Percentiles rank a stretch among this genome's conserved stretches.
These are phyloP conservation scores for Bombylius major DNA, from an alignment of 2,888 invertebrate species.

Conservation along the genomic window DNA sequence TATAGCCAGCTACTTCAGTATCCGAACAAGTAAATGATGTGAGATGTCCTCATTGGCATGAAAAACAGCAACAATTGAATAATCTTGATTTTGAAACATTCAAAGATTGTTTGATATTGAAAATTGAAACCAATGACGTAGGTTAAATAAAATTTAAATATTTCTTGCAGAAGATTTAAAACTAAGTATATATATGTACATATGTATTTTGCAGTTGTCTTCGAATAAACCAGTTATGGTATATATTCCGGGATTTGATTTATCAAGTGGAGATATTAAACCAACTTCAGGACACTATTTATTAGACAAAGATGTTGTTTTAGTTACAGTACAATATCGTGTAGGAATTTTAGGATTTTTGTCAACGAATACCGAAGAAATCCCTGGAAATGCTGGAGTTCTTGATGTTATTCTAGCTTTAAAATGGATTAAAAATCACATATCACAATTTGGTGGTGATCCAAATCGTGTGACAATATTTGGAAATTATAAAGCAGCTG, in stretches of 20 bases:
- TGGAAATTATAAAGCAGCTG: slow-evolving; percentile 37
- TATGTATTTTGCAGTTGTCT: background rate
- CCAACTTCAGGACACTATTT: slow-evolving; percentile 20
- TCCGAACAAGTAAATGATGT: no score
- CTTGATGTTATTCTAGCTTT: slow-evolving; percentile 35
- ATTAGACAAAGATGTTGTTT: slow-evolving; percentile 28
- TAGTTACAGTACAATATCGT: slow-evolving; percentile 32
- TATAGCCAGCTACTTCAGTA: no score
- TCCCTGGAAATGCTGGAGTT: slow-evolving; percentile 38
- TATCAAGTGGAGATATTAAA: slow-evolving; percentile 15
- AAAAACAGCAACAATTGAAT: background rate
- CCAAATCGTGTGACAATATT: slow-evolving; percentile 31
- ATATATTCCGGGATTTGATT: slow-evolving; percentile 15
- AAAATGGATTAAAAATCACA: slow-evolving; percentile 34
- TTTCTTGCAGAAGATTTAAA: background rate
- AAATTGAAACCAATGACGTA: background rate
- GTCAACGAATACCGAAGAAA: slow-evolving; percentile 32
- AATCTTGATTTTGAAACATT: background rate
- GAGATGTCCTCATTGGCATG: background rate
- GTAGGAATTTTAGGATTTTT: slow-evolving; percentile 36
- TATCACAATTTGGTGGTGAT: slow-evolving; percentile 35
- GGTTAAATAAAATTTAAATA: background rate
- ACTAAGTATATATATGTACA: background rate
- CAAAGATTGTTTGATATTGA: background rate
- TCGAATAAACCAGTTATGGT: slow-evolving; percentile 20